Evolutionary conservation across 2,113 vertebrate species (phyloP), one percentile per base, ranked within the genome.

Genomic region (Proterorhinus semilunaris): DNA sequence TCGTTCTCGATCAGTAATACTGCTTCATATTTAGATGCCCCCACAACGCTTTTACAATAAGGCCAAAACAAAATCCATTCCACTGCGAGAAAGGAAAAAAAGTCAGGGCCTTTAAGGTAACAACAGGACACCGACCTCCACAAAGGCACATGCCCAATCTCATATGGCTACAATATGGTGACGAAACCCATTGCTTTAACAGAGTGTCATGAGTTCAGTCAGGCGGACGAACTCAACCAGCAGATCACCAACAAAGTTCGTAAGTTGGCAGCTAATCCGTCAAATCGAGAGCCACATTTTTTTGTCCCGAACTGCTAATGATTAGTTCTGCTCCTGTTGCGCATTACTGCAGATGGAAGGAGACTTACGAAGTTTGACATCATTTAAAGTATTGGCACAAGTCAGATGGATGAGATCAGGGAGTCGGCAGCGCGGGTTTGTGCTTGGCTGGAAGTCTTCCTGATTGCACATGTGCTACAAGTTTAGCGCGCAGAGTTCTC

Each of bases 391-490:
- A 61, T 45, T 61, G 58, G 57, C 57, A 13, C 9, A 7, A 13
- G 36, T 59, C 27, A 59, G 36, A 59, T n/a, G 57, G 4, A 43
- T 59, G 57, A 59, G 57, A 7, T 59, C 57, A 59, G 36, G 15
- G 57, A 43, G 13, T 59, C 36, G 9, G 58, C 7, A 45, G 16
- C 13, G 15, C n/a, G 42, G 42, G 7, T 44, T 61, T 61, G 27
- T 61, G 58, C n/a, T 44, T 6, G 13, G 42, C 13, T 61, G 58
- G 58, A 61, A 16, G 58, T 45, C 42, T 61, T 61, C 15, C 58
- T 61, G 58, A 61, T 61, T 61, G 43, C 13, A 61, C 58, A 61
- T 61, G n/a, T 61, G 58, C 43, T 61, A 44, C 27, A 59, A 2
- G 36, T 59, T 59, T 59, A 15, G 52, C 9, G 4, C 52, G 7